Conservation (phyloP, 2,113 vertebrate species). For the Agelaius tricolor region DNA sequence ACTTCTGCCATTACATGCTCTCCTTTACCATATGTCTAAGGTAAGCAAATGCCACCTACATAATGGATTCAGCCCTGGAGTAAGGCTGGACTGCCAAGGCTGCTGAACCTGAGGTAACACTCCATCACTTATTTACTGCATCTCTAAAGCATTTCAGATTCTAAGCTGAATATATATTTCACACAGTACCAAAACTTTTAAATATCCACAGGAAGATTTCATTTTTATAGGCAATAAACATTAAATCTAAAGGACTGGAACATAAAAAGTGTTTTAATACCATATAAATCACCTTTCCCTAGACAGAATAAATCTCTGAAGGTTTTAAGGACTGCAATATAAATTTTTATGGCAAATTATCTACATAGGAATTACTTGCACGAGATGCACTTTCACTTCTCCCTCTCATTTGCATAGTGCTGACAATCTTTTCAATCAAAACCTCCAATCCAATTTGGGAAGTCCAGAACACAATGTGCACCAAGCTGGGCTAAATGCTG, state of each 20-base stretch:
- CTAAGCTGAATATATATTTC: slow-evolving; percentile 76
- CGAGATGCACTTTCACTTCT: slow-evolving; percentile 77
- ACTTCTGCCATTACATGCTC: background rate
- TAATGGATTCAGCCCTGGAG: slow-evolving; percentile 31
- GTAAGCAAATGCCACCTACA: background rate
- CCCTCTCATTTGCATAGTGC: slow-evolving; percentile 78
- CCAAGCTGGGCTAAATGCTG: background rate
- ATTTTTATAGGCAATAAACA: slow-evolving; percentile 87
- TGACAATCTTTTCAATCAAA: slow-evolving; percentile 73
- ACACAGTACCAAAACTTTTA: slow-evolving; percentile 79
- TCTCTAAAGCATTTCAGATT: slow-evolving; percentile 67
- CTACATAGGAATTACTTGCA: slow-evolving; percentile 82
- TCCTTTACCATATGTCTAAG: background rate
- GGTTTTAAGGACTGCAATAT: slow-evolving; percentile 81
- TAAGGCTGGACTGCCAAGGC: background rate
- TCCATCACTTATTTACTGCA: slow-evolving; percentile 71
- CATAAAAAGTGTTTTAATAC: slow-evolving; percentile 85
- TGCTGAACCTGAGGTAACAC: slow-evolving; percentile 32
- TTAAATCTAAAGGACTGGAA: slow-evolving; percentile 86
- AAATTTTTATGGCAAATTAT: slow-evolving; percentile 87
- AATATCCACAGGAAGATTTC: slow-evolving; percentile 85
- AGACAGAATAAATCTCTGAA: slow-evolving; percentile 82
- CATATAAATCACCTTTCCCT: slow-evolving; percentile 82
- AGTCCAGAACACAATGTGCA: background rate
- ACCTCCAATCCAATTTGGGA: slow-evolving; percentile 43